Base-by-base conservation (phyloP, 2,888 invertebrate genomes). In the Pseudolycoriella hygida region DNA sequence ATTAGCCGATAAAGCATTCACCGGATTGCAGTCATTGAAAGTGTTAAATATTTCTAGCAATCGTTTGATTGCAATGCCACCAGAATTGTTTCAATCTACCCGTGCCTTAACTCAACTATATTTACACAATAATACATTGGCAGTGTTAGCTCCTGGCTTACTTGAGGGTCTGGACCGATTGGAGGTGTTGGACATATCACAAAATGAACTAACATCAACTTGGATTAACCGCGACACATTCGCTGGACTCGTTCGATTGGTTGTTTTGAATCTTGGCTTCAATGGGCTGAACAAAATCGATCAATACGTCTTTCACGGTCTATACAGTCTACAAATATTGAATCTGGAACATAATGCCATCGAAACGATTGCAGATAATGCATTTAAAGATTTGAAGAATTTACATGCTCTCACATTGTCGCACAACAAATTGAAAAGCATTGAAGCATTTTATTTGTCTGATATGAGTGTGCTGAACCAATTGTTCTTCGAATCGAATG, bases 191-290 rank as follows among this genome's bases (percentile, higher is more conserved):
- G 83, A 85, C 61, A 66, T 85, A 55, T 80, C 80, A 40, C 69
- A 69, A 48, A 85, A 85, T 61, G 77, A 80, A 56, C 65, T 86
- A 53, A 77, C 78, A n/a, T 81, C 78, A 56, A 76, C 74, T 52
- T 82, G 80, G 78, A 76, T 85, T 43, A 80, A 80, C 54, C 71
- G 79, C 55, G 80, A 82, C 54, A 80, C 83, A 18, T 85, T 87
- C 65, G 73, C 78, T 18, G 79, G 78, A 49, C 67, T 86, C 42
- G 75, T 77, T 5, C 73, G 81, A 39, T 69, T 87, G 31, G 77
- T 83, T 46, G 74, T 82, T 46, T 68, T 87, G 48, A 82, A 85
- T 62, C 64, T 86, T 51, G 77, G 80, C 1, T 70, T 76, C 61
- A 87, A 87, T 62, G 67, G 73, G 53, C 68, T 87, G 46, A 76